Evolutionary conservation across 2,888 invertebrate species (phyloP).

Genomic region (Cotesia congregata): DNA sequence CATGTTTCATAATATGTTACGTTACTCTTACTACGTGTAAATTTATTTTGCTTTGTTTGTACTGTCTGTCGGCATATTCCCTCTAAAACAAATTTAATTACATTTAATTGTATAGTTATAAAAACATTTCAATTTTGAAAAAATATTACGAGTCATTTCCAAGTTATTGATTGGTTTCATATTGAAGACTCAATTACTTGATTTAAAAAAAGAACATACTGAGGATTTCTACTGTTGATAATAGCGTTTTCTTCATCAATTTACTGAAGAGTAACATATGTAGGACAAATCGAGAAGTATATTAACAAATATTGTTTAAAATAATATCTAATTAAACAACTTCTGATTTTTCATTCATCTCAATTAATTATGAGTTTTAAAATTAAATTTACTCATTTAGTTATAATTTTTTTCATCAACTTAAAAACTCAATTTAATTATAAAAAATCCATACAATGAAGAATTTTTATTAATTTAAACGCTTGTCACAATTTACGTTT

Average conservation of each 20-base stretch:
- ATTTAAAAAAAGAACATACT: background rate
- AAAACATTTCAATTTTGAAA: background rate
- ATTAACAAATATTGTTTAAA: conserved; percentile 46
- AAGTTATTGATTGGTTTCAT: background rate
- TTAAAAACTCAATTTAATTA: too few relatives aligned
- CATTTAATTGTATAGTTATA: background rate
- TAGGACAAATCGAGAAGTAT: background rate
- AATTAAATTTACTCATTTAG: too few relatives aligned
- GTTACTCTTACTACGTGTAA: background rate
- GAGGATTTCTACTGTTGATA: background rate
- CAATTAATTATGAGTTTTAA: too few relatives aligned
- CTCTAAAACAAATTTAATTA: background rate
- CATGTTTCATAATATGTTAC: background rate
- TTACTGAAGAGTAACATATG: background rate
- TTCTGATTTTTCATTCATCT: background rate
- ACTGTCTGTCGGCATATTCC: background rate
- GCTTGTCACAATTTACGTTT: too few relatives aligned
- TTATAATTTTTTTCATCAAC: too few relatives aligned
- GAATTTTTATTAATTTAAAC: too few relatives aligned
- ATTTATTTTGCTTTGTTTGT: background rate
- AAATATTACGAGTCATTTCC: background rate
- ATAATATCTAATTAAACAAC: background rate
- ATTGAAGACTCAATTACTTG: background rate
- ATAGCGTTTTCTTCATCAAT: background rate
- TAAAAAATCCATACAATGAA: too few relatives aligned